Evolutionary conservation across 2,888 invertebrate species (phyloP).

Genomic region (Polyommatus iphigenia): DNA sequence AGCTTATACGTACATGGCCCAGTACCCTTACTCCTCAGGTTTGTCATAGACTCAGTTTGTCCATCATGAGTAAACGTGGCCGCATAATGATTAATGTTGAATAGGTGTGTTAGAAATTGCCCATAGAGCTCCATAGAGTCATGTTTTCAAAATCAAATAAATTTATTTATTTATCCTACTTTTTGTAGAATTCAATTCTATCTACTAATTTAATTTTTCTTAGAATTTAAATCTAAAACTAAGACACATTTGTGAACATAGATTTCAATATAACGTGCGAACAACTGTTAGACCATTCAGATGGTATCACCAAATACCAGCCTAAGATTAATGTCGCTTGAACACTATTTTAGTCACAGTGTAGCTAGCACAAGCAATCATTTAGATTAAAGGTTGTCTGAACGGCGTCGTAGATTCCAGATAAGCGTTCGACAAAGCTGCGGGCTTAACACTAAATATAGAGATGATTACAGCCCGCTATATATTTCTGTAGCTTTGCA

Average conservation of each 20-base stretch:
- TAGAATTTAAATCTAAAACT: background rate
- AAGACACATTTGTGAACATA: background rate
- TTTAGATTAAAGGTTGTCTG: conserved; percentile 59
- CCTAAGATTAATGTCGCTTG: conserved; percentile 32
- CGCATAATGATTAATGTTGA: too few relatives aligned
- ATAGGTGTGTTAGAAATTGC: too few relatives aligned
- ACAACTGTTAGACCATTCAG: conserved; percentile 4
- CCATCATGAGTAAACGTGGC: too few relatives aligned
- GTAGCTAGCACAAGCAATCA: conserved; percentile 52
- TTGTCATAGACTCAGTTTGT: too few relatives aligned
- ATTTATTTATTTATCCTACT: too few relatives aligned
- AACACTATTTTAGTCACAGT: conserved; percentile 33
- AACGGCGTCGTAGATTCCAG: conserved; percentile 42
- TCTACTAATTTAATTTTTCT: too few relatives aligned
- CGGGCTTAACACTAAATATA: conserved; percentile 36
- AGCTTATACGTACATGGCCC: too few relatives aligned
- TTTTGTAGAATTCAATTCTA: too few relatives aligned
- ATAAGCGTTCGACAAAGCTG: conserved; percentile 41
- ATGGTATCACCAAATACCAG: conserved; percentile 26
- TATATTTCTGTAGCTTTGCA: conserved; percentile 28
- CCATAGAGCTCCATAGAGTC: too few relatives aligned
- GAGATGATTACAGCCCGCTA: conserved; percentile 23
- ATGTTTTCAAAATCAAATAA: too few relatives aligned
- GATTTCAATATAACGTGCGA: conserved; percentile 1
- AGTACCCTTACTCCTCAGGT: too few relatives aligned